Evolutionary conservation across 2,797 vertebrate genomes (phyloP).

Genomic region (Sylvia borin): DNA sequence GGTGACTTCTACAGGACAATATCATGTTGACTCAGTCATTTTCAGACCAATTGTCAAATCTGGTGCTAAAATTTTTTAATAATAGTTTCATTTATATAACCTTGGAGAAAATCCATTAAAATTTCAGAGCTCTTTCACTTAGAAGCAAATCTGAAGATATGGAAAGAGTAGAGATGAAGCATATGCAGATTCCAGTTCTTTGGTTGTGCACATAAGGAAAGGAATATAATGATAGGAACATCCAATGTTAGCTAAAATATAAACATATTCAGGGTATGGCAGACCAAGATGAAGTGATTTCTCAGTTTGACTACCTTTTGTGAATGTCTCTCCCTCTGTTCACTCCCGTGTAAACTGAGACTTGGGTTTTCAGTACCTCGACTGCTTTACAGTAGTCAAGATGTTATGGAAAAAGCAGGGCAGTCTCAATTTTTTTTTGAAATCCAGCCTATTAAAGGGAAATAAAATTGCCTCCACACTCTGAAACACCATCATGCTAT

Average conservation of each 20-base stretch:
- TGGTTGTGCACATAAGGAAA: not conserved
- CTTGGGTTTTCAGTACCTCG: not conserved
- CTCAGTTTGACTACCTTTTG: not conserved
- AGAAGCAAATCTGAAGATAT: not conserved
- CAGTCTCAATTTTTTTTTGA: not conserved
- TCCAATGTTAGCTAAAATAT: not conserved
- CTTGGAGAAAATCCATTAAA: not conserved
- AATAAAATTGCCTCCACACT: not conserved
- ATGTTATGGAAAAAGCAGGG: not conserved
- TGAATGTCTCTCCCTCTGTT: not conserved
- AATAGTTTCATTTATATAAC: not conserved
- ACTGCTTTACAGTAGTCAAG: not conserved
- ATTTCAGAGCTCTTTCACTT: not conserved
- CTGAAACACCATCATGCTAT: not conserved
- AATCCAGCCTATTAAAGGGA: not conserved
- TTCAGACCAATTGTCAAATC: not conserved
- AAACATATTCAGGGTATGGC: not conserved
- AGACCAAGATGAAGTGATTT: not conserved
- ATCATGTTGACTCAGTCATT: not conserved
- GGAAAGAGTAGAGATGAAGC: not conserved
- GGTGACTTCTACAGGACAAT: not conserved
- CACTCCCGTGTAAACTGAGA: not conserved
- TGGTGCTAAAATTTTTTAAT: not conserved
- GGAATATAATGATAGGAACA: not conserved
- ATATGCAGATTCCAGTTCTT: not conserved